A percentile compares a stretch with the other conserved stretches of the same genome.
These are phyloP conservation scores for Drosophila engyochracea DNA, from an alignment of 2,888 invertebrate genomes.

Conservation along the genomic window DNA sequence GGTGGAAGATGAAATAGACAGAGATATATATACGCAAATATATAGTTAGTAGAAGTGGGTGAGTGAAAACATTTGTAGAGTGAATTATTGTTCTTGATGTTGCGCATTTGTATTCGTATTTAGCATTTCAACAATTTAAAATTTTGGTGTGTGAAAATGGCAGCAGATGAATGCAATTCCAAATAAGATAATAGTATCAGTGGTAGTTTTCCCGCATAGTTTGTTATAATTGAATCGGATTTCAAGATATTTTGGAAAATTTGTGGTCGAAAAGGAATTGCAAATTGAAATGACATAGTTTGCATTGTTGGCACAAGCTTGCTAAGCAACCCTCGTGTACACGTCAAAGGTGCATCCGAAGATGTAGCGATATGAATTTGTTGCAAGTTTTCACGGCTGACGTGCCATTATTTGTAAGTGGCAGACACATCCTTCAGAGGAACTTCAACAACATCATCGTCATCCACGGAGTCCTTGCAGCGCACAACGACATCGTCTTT, in stretches of 20 bases:
- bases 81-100: constrained; percentile 39
- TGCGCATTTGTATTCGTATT: constrained; percentile 24
- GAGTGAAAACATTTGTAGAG: constrained; percentile 24
- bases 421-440: constrained; percentile 47
- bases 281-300: background rate
- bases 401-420: constrained; percentile 70
- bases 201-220: background rate
- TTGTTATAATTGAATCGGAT: background rate
- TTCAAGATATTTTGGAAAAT: background rate
- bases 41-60: background rate
- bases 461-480: constrained; percentile 14
- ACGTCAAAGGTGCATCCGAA: constrained; percentile 3
- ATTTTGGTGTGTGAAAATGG: constrained; percentile 36
- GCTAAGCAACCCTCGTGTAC: constrained; percentile 4
- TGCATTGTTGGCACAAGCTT: background rate
- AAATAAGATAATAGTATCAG: constrained; percentile 34
- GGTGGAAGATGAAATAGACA: background rate
- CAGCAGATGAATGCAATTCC: constrained; percentile 40
- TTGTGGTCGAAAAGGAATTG: background rate
- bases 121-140: constrained; percentile 33
- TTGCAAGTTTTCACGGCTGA: constrained; percentile 61
- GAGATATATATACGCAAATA: too few species aligned
- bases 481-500: constrained; percentile 22
- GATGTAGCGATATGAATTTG: constrained; percentile 59
- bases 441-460: constrained; percentile 53